Conservation (phyloP, 2,888 invertebrate genomes). For the Thereva unica region DNA sequence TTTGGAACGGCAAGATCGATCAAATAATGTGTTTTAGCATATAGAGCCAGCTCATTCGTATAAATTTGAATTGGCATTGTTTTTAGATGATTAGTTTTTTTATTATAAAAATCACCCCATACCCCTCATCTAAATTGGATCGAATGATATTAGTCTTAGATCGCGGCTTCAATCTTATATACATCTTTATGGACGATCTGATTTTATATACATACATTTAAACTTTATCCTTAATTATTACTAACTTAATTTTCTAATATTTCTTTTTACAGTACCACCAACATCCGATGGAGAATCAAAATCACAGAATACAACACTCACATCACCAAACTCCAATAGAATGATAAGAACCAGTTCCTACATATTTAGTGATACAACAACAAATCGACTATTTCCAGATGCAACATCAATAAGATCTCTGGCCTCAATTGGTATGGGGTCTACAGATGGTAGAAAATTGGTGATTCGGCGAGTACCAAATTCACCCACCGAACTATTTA, state of each 20-base stretch:
- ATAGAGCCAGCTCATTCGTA: too few relatives aligned
- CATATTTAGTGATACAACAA: constrained; percentile 67
- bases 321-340: constrained; percentile 58
- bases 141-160: too few relatives aligned
- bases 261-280: constrained; percentile 1
- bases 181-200: too few relatives aligned
- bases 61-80: too few relatives aligned
- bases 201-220: too few relatives aligned
- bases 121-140: too few relatives aligned
- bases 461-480: constrained; percentile 82
- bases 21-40: too few relatives aligned
- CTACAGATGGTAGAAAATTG: constrained; percentile 84
- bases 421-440: constrained; percentile 85
- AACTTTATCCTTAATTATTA: too few relatives aligned
- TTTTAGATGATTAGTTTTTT: too few relatives aligned
- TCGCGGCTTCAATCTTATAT: too few relatives aligned
- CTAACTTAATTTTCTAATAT: background rate
- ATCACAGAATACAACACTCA: constrained; percentile 58
- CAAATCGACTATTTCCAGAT: constrained; percentile 63
- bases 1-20: too few relatives aligned
- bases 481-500: constrained; percentile 82
- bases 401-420: constrained; percentile 77
- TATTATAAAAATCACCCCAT: too few relatives aligned
- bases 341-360: constrained; percentile 57
- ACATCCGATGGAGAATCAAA: constrained; percentile 38